These are phyloP conservation scores for Drosophila sordidula DNA, from an alignment of 2,888 invertebrate genomes.

Conservation along the genomic window DNA sequence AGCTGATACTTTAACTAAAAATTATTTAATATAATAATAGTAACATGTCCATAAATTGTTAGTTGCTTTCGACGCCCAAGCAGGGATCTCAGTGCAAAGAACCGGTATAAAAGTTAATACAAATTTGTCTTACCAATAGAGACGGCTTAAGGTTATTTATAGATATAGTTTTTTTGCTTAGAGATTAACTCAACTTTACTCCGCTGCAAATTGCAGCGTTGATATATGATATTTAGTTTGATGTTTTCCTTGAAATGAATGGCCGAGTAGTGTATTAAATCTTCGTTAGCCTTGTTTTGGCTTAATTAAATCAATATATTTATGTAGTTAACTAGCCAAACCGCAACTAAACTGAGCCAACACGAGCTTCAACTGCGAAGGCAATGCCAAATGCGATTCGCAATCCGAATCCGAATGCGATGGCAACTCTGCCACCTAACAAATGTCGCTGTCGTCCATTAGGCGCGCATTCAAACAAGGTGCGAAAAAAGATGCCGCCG, in stretches of 20 bases:
- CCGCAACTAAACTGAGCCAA: constrained; percentile 52
- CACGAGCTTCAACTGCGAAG: constrained; percentile 36
- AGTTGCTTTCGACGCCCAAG: neutral
- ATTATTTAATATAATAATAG: no score
- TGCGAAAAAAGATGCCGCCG: constrained; percentile 81
- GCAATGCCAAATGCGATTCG: constrained; percentile 37
- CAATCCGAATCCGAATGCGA: constrained; percentile 15
- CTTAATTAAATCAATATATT: constrained; percentile 50
- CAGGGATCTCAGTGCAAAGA: neutral
- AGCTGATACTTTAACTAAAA: no score
- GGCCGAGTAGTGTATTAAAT: constrained; percentile 35
- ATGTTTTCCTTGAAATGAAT: neutral
- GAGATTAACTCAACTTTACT: neutral
- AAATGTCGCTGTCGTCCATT: constrained; percentile 80
- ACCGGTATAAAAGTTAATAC: neutral
- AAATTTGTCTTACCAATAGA: no score
- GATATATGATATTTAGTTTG: neutral
- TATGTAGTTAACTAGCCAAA: constrained; percentile 46
- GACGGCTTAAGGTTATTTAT: neutral
- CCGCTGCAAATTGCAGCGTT: neutral
- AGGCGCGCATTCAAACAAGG: constrained; percentile 81
- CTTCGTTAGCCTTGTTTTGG: constrained; percentile 34
- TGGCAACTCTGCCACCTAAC: constrained; percentile 61
- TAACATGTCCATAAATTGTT: no score
- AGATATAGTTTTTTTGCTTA: neutral